Conservation (phyloP, 2,113 vertebrate species). For the Hylia prasina region DNA sequence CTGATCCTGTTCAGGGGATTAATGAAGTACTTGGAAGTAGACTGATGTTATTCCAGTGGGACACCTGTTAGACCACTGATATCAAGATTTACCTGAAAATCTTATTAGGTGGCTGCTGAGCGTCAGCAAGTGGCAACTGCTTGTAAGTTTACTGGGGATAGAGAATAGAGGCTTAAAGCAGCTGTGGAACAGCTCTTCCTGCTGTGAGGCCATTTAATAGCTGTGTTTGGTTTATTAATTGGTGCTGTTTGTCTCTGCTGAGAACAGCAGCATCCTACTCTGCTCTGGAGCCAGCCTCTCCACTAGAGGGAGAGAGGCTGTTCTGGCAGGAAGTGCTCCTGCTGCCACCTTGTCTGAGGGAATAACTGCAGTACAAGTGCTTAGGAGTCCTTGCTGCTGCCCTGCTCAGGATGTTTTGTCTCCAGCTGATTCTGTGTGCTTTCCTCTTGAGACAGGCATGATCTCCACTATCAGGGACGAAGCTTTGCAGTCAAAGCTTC, state of each 20-base stretch:
- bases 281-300: not conserved
- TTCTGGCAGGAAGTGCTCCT: accelerated
- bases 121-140: not conserved
- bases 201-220: not conserved
- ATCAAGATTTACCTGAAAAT: not conserved
- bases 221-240: not conserved
- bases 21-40: not conserved
- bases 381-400: not conserved
- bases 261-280: not conserved
- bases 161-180: not conserved
- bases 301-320: conserved; percentile 24
- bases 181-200: not conserved
- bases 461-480: accelerated
- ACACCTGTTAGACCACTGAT: not conserved
- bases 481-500: not conserved
- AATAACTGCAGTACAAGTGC: not conserved
- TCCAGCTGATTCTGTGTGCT: not conserved
- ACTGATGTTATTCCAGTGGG: not conserved
- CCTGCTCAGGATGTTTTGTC: conserved; percentile 35
- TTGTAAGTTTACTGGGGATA: not conserved
- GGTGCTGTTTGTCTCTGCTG: not conserved
- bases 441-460: not conserved
- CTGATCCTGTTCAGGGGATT: not conserved
- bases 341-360: not conserved
- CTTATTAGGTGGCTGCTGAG: not conserved